A percentile compares a stretch with the other conserved stretches of the same genome.
Evolutionary conservation across 1,140 invertebrate genomes (phyloP).

Genomic region (Drosophila melanogaster): DNA sequence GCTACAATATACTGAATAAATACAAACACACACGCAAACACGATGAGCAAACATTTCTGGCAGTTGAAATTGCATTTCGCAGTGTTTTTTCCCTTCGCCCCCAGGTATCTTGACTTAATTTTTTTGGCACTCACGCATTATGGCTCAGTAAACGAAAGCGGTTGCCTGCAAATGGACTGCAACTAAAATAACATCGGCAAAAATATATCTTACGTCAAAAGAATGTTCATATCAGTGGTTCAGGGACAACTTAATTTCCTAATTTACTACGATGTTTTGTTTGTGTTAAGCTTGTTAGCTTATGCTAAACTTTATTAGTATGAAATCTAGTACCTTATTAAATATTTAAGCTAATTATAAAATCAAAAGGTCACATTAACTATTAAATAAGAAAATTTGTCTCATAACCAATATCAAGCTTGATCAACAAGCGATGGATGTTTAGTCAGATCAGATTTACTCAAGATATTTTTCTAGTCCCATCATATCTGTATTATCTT

Average conservation of each 20-base stretch:
- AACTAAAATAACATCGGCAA: background rate
- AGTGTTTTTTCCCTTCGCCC: constrained; percentile 10
- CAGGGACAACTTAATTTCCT: background rate
- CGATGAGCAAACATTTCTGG: constrained; percentile 44
- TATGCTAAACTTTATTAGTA: no score
- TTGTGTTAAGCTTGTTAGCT: no score
- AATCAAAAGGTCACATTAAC: no score
- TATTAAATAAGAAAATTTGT: no score
- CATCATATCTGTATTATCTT: no score
- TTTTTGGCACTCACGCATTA: constrained; percentile 60
- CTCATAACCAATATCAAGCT: no score
- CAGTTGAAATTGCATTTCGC: constrained; percentile 62
- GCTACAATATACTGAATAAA: constrained; percentile 74
- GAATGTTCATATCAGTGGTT: background rate
- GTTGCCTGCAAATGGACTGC: background rate
- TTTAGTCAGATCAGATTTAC: no score
- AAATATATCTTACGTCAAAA: background rate
- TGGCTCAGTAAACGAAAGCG: background rate
- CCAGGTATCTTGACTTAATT: constrained; percentile 63
- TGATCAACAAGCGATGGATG: no score
- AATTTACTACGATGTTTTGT: no score
- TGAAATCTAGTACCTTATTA: no score
- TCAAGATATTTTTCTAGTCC: no score
- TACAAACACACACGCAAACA: constrained; percentile 38
- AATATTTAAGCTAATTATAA: no score